phyloP scores from a whole-genome alignment of 1,140 invertebrate genomes.

The Atta colombica region DNA sequence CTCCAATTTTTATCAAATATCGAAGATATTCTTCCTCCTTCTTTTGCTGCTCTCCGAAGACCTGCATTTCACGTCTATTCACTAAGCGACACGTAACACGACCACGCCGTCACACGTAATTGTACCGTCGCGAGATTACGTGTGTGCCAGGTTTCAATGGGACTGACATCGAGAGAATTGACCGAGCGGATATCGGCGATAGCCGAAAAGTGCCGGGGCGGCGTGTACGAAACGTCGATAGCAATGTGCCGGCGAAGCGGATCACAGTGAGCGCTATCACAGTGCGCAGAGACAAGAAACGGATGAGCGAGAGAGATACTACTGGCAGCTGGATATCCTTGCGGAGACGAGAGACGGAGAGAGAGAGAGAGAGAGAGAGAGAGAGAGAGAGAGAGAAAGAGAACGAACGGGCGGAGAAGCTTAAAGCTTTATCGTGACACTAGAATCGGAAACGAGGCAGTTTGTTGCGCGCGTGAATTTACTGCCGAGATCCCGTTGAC shows the following conservation, averaged over 20 bases:
- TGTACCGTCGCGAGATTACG: conserved; percentile 44
- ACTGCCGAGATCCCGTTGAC: conserved; percentile 69
- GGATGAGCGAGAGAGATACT: background rate
- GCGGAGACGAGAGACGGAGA: background rate
- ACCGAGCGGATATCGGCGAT: conserved; percentile 37
- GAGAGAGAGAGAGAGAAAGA: no score
- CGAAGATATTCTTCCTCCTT: background rate
- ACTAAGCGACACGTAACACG: background rate
- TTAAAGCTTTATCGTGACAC: conserved; percentile 71
- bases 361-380: no score
- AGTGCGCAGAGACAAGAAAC: conserved; percentile 13
- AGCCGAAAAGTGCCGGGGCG: conserved; percentile 44
- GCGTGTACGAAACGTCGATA: conserved; percentile 45
- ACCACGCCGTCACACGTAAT: conserved; percentile 7
- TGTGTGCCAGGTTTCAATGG: conserved; percentile 40
- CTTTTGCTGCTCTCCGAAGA: background rate
- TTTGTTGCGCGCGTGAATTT: conserved; percentile 75
- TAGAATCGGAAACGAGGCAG: conserved; percentile 74
- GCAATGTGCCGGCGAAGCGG: background rate
- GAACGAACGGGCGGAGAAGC: background rate
- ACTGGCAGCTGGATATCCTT: background rate
- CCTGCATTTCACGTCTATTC: background rate
- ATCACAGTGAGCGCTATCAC: background rate
- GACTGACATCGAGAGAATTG: conserved; percentile 44
- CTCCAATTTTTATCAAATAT: background rate